These are phyloP conservation scores for Nothocercus julius DNA, from an alignment of 2,113 vertebrate species.

Conservation along the genomic window DNA sequence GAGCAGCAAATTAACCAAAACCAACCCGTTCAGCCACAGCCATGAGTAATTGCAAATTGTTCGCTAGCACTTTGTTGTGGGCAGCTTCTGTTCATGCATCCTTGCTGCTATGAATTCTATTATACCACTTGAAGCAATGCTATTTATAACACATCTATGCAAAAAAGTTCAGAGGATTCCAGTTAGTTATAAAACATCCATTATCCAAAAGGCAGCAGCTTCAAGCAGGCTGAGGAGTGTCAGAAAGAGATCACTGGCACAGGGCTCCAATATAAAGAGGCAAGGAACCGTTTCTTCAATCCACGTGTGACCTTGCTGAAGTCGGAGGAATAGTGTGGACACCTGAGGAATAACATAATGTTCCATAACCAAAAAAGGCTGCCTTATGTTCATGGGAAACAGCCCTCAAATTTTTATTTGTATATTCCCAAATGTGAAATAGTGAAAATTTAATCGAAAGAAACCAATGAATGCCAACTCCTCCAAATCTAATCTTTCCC, in stretches of 20 bases:
- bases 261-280: not conserved
- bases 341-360: not conserved
- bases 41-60: not conserved
- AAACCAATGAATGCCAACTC: fast-evolving
- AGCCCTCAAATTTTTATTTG: not conserved
- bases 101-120: not conserved
- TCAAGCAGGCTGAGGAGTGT: not conserved
- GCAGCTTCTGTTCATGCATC: not conserved
- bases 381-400: not conserved
- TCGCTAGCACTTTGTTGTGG: not conserved
- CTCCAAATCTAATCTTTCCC: not conserved
- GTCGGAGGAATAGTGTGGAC: fast-evolving
- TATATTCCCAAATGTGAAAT: not conserved
- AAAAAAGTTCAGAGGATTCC: not conserved
- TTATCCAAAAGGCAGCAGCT: not conserved
- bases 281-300: not conserved
- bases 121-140: not conserved
- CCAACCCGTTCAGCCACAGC: not conserved
- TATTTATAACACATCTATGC: not conserved
- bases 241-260: not conserved
- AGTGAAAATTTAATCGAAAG: not conserved
- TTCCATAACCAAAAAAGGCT: not conserved
- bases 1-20: slow-evolving; percentile 13
- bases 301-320: not conserved
- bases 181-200: not conserved